Evolutionary conservation across 1,140 invertebrate species (phyloP).

Genomic region (Steinernema feltiae): DNA sequence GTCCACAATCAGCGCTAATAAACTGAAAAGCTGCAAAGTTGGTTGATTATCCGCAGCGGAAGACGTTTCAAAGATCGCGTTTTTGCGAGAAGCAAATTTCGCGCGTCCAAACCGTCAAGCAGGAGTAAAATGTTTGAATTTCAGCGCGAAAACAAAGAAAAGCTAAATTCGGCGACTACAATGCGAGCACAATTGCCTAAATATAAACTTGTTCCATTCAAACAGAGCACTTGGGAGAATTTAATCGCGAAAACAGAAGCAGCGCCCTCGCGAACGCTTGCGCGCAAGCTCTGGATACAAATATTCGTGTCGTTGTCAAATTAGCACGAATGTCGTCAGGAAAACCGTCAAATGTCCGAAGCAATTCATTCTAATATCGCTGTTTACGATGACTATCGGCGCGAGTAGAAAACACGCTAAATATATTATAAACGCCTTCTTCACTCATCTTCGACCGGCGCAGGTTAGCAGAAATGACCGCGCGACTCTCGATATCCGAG

Average conservation of each 20-base stretch:
- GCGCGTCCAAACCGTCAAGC: too few relatives aligned
- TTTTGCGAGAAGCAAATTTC: too few relatives aligned
- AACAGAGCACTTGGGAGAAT: not conserved
- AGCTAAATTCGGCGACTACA: too few relatives aligned
- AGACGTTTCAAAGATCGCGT: too few relatives aligned
- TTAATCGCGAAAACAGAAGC: not conserved
- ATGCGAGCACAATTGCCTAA: too few relatives aligned
- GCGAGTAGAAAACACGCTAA: not conserved
- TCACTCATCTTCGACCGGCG: not conserved
- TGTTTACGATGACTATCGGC: not conserved
- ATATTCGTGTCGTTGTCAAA: not conserved
- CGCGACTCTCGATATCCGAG: not conserved
- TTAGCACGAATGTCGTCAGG: not conserved
- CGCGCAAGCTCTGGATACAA: not conserved
- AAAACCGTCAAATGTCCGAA: not conserved
- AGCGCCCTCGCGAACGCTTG: not conserved
- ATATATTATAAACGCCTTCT: not conserved
- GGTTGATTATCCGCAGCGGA: too few relatives aligned
- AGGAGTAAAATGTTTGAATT: too few relatives aligned
- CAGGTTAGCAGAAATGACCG: not conserved
- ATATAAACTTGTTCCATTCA: too few relatives aligned
- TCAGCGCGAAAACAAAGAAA: too few relatives aligned
- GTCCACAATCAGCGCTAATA: not conserved
- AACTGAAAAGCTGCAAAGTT: not conserved
- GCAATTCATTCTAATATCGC: conserved; percentile 1